Evolutionary conservation across 2,797 vertebrate species (phyloP).

Genomic region (Cuculus canorus): DNA sequence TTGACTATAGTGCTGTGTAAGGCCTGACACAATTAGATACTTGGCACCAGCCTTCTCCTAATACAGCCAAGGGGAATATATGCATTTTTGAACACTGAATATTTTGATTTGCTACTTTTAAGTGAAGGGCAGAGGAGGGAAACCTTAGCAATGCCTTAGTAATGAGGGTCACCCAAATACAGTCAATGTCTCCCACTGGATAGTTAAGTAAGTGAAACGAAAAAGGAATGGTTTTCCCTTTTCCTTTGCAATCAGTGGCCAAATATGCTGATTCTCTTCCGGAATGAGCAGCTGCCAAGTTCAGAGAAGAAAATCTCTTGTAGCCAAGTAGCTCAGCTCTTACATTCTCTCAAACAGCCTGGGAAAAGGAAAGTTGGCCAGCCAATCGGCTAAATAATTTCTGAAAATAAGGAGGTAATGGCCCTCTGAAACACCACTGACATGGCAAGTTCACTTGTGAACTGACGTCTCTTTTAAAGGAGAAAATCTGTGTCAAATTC

Average conservation of each 20-base stretch:
- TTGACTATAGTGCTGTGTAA: conserved; percentile 52
- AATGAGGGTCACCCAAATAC: conserved; percentile 45
- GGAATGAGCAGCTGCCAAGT: conserved; percentile 58
- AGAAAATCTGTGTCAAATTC: not conserved
- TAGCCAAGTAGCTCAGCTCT: conserved; percentile 54
- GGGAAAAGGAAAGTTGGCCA: conserved; percentile 39
- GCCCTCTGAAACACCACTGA: not conserved
- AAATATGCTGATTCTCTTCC: conserved; percentile 43
- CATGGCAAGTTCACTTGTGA: not conserved
- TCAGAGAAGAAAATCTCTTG: conserved; percentile 44
- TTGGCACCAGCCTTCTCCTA: conserved; percentile 4
- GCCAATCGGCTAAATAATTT: not conserved
- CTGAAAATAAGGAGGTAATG: not conserved
- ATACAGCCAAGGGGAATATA: conserved; percentile 45
- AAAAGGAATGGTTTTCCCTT: conserved; percentile 55
- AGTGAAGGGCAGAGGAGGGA: not conserved
- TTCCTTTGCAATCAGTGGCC: conserved; percentile 43
- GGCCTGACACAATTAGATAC: conserved; percentile 64
- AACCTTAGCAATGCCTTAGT: conserved; percentile 40
- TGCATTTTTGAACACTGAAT: conserved; percentile 3
- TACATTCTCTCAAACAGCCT: conserved; percentile 29
- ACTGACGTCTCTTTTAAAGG: not conserved
- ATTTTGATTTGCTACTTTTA: not conserved
- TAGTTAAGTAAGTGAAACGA: conserved; percentile 67
- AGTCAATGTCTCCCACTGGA: conserved; percentile 70